Evolutionary conservation across 2,797 vertebrate species (phyloP).

Genomic region (Octomys mimax): DNA sequence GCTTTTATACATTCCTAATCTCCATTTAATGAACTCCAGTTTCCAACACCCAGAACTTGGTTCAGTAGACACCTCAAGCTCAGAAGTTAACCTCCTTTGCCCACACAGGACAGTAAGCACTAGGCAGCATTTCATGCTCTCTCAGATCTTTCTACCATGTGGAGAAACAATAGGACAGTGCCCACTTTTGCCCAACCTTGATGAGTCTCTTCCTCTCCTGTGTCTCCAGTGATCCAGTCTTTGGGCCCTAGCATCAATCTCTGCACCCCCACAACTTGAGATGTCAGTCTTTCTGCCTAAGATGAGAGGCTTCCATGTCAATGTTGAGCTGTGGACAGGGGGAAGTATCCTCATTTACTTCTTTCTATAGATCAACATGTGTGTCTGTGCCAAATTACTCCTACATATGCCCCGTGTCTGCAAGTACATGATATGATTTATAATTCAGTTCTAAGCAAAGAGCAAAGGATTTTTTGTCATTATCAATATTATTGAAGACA

Average conservation of each 20-base stretch:
- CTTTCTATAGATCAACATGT: neutral
- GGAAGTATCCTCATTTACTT: neutral
- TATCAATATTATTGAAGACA: neutral
- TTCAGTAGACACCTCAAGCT: neutral
- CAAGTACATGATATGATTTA: conserved; percentile 4
- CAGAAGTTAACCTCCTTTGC: neutral
- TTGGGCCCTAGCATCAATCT: neutral
- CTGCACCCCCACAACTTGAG: neutral
- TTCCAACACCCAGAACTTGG: neutral
- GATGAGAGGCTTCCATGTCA: neutral
- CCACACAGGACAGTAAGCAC: neutral
- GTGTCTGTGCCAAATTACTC: neutral
- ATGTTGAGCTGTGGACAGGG: neutral
- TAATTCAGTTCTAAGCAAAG: conserved; percentile 14
- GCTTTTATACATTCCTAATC: neutral
- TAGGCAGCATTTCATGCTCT: neutral
- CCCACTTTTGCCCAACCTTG: neutral
- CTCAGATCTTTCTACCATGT: neutral
- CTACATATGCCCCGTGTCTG: neutral
- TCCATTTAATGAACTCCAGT: neutral
- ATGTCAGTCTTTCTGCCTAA: neutral
- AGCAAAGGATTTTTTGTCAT: conserved; percentile 3
- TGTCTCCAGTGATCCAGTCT: neutral
- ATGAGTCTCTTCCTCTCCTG: neutral
- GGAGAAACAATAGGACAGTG: neutral